phyloP scores from a whole-genome alignment of 2,797 vertebrate species.

The Fundulus diaphanus region DNA sequence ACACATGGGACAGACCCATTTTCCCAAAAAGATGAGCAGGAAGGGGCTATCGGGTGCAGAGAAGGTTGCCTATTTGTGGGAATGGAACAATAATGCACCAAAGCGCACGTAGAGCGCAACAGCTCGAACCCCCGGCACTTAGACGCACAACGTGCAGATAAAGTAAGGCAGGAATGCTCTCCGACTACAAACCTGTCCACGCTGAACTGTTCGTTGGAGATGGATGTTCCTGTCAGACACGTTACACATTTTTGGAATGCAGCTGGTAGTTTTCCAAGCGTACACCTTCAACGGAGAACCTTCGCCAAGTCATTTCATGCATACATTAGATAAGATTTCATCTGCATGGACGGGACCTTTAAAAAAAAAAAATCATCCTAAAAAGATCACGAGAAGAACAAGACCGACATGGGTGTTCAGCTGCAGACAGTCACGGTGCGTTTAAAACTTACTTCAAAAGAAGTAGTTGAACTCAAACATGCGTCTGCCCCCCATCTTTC shows the following conservation, averaged over 20 bases:
- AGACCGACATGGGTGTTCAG: not conserved
- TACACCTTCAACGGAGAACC: not conserved
- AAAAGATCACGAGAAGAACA: not conserved
- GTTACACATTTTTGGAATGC: constrained; percentile 13
- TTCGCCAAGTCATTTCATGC: not conserved
- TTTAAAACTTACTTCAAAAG: not conserved
- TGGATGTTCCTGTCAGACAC: not conserved
- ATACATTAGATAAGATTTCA: not conserved
- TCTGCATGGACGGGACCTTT: not conserved
- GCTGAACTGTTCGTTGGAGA: not conserved
- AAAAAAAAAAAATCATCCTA: not conserved
- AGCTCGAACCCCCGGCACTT: not conserved
- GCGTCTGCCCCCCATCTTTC: not conserved
- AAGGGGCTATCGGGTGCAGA: constrained; percentile 13
- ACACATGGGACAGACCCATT: not conserved
- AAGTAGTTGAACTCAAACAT: not conserved
- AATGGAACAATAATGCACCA: constrained; percentile 4
- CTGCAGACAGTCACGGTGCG: not conserved
- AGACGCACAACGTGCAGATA: too few relatives aligned
- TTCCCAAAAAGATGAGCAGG: not conserved
- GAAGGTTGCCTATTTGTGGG: not conserved
- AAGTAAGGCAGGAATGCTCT: constrained; percentile 13
- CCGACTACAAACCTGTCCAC: not conserved
- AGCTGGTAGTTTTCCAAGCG: not conserved
- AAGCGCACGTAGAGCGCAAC: not conserved